Percentiles rank a stretch among this genome's conserved stretches.
Evolutionary conservation across 2,113 vertebrate species (phyloP).

Genomic region (Laticauda laticaudata): DNA sequence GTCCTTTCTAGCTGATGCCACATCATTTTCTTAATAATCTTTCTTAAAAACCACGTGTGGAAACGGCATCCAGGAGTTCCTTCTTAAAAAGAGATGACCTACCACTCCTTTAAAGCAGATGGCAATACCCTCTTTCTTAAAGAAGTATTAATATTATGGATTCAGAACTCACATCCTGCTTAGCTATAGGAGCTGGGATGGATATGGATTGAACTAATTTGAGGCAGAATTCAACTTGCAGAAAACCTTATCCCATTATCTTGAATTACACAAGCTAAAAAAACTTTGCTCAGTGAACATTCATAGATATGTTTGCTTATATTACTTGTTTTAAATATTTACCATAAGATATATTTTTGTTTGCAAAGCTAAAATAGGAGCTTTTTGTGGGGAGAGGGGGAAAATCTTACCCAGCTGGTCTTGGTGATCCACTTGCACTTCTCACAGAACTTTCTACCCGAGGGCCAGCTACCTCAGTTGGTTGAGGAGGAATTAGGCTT

Average conservation of each 20-base stretch:
- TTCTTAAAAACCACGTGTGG: background rate
- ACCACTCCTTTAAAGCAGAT: background rate
- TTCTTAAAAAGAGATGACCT: background rate
- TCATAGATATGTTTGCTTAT: background rate
- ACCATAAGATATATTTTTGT: background rate
- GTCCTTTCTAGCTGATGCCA: background rate
- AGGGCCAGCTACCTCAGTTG: constrained; percentile 78
- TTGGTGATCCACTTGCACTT: constrained; percentile 86
- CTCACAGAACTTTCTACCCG: constrained; percentile 83
- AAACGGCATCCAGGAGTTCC: background rate
- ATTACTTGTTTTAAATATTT: background rate
- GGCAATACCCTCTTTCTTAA: background rate
- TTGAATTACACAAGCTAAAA: background rate
- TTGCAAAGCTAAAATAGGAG: background rate
- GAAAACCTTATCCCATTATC: background rate
- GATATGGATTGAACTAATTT: background rate
- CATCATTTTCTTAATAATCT: background rate
- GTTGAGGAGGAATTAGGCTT: constrained; percentile 88
- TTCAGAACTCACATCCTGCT: background rate
- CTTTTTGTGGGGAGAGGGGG: background rate
- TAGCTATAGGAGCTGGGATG: background rate
- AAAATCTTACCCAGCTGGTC: constrained; percentile 84
- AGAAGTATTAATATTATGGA: background rate
- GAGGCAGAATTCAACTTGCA: background rate
- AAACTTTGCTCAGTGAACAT: background rate